A percentile compares a stretch with the other conserved stretches of the same genome.
phyloP scores from a whole-genome alignment of 2,113 vertebrate genomes.

The Bujurquina vittata region DNA sequence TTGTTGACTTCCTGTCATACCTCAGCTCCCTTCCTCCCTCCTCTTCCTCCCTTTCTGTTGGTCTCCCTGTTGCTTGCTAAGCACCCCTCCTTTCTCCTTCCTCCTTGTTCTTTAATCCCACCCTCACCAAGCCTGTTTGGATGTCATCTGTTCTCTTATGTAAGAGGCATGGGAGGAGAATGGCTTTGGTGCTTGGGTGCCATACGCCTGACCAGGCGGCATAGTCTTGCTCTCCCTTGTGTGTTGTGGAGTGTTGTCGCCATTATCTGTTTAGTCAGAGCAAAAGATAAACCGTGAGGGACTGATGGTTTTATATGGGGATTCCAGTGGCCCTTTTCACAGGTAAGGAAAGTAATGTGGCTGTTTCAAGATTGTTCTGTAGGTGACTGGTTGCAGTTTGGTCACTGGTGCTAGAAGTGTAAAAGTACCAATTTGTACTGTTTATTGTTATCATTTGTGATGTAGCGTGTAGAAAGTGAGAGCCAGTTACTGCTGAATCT shows the following conservation, averaged over 20 bases:
- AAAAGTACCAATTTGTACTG: not conserved
- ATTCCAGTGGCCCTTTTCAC: constrained; percentile 39
- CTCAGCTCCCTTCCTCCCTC: constrained; percentile 33
- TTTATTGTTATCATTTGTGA: not conserved
- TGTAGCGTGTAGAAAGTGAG: not conserved
- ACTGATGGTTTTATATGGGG: constrained; percentile 62
- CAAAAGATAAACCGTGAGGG: not conserved
- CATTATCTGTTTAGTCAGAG: constrained; percentile 14
- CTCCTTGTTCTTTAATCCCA: constrained; percentile 65
- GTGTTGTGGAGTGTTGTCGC: constrained; percentile 24
- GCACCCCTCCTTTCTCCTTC: constrained; percentile 25
- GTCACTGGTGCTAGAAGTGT: not conserved
- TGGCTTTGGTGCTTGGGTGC: constrained; percentile 42
- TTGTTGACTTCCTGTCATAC: constrained; percentile 68
- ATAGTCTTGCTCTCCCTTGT: constrained; percentile 2
- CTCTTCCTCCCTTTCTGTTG: constrained; percentile 48
- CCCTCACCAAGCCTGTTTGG: constrained; percentile 55
- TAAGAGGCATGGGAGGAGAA: constrained; percentile 62
- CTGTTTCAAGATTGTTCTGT: not conserved
- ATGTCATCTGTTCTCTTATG: constrained; percentile 77
- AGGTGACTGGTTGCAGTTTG: not conserved
- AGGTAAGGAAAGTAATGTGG: constrained; percentile 39
- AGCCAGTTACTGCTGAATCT: not conserved
- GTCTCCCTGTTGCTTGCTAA: constrained; percentile 59
- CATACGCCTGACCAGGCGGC: constrained; percentile 32